Evolutionary conservation across 1,140 invertebrate genomes (phyloP), one percentile per base, ranked within the genome.

Genomic region (Copidosoma floridanum): DNA sequence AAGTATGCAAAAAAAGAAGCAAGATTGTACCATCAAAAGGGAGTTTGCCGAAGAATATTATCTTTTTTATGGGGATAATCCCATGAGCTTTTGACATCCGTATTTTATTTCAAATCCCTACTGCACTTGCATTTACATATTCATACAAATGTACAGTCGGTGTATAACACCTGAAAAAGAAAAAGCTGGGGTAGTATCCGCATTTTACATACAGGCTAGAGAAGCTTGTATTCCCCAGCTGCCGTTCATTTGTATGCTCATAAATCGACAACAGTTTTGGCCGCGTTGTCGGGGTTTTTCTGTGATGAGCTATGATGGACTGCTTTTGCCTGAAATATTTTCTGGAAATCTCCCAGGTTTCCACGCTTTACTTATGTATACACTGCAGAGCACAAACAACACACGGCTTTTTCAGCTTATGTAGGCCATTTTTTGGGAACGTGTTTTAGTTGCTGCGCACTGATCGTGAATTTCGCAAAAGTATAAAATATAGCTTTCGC

Each of bases 91-190:
- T 75, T 76, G 73, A 75, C 74, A 68, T 75, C 75, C 78, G 75
- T 77, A 78, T 77, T 76, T 79, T 73, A 76, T 75, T 71, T 70
- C 50, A 69, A 77, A 75, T 74, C 73, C 72, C 66, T n/a, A 57
- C 61, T 71, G 68, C 62, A 71, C 69, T 73, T 76, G 71, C 75
- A 76, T n/a, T n/a, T n/a, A n/a, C n/a, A n/a, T n/a, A n/a, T n/a
- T n/a, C n/a, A 75, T 71, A 64, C 72, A 70, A 75, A 75, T 78
- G 75, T 78, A 75, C 71, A 70, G 65, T 50, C 65, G 71, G 75
- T 73, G 37, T 29, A 26, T 61, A 75, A 69, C 68, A n/a, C n/a
- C n/a, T n/a, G n/a, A n/a, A n/a, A n/a, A 71, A 69, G 64, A 69
- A 67, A 65, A 66, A 68, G 63, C 53, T 27, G 44, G 1, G 40